Evolutionary conservation across 1,140 invertebrate species (phyloP), one percentile per base, ranked within the genome.

Genomic region (Ips typographus): DNA sequence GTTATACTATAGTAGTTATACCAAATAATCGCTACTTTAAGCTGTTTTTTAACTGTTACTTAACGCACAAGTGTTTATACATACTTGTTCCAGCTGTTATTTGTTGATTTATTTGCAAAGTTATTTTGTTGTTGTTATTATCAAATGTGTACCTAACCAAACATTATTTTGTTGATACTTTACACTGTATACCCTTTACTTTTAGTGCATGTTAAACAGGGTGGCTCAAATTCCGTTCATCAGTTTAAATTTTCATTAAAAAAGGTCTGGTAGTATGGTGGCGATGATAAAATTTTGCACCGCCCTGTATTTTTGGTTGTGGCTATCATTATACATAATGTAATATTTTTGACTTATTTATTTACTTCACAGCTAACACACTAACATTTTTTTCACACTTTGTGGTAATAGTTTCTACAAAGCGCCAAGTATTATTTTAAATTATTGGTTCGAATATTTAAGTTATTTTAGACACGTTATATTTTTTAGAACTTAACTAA

Each of bases 381-480:
- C 63, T 65, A 65, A 65, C 63, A 65, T 8, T 8, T 40, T 4
- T 43, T 56, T 7, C 51, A 55, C 8, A 37, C 42, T 65, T 65
- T 64, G 51, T 65, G 40, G 38, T 63, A 63, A 63, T 49, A 63
- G 4, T 22, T 47, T 61, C 49, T 56, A 7, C 38, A 3, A 56
- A 56, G 22, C 39, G 38, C 53, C 53, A 56, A 65, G 63, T 65
- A 65, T 65, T 56, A 65, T 56, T 65, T 65, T 38, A 56, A 68
- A 60, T 40, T 42, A 52, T 49, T 22, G n/a, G 41, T 71, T 66
- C 58, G 64, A 71, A 71, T 67, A 60, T 68, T 62, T 66, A 47
- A 36, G n/a, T 58, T 39, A 62, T 49, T 40, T 22, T 44, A 65
- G 38, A 36, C n/a, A 60, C 44, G 41, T 58, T 71, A 57, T 67